Evolutionary conservation across 2,113 vertebrate species (phyloP).

Genomic region (Dipodomys merriami): DNA sequence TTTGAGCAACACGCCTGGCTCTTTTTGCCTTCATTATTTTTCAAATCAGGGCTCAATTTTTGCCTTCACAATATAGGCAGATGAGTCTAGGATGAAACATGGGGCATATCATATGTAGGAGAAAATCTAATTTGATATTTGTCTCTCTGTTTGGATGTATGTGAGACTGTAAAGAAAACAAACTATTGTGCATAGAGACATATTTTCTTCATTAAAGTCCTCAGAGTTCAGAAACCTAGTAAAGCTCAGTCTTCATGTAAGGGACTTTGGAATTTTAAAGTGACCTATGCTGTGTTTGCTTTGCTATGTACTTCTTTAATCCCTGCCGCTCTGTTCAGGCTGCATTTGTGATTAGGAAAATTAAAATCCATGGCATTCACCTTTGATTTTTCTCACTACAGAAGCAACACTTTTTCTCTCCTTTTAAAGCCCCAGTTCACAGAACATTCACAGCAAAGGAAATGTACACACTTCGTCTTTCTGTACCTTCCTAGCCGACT

Average conservation of each 20-base stretch:
- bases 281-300: background rate
- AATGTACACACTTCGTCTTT: background rate
- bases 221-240: background rate
- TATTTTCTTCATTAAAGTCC: background rate
- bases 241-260: background rate
- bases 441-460: constrained; percentile 1
- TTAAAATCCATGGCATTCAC: background rate
- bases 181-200: background rate
- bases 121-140: background rate
- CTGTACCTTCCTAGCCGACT: background rate
- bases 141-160: background rate
- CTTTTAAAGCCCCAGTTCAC: constrained; percentile 7
- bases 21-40: too few species aligned
- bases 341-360: constrained; percentile 50
- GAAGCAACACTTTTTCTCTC: background rate
- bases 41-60: too few species aligned
- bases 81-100: background rate
- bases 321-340: background rate
- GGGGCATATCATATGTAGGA: too few species aligned
- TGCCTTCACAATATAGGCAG: background rate
- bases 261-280: background rate
- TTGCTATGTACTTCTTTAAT: background rate
- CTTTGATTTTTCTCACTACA: constrained; percentile 26
- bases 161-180: background rate
- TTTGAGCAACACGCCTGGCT: too few species aligned